A percentile compares a stretch with the other conserved stretches of the same genome.
Evolutionary conservation across 2,113 vertebrate genomes (phyloP).

Genomic region (Chionomys nivalis): DNA sequence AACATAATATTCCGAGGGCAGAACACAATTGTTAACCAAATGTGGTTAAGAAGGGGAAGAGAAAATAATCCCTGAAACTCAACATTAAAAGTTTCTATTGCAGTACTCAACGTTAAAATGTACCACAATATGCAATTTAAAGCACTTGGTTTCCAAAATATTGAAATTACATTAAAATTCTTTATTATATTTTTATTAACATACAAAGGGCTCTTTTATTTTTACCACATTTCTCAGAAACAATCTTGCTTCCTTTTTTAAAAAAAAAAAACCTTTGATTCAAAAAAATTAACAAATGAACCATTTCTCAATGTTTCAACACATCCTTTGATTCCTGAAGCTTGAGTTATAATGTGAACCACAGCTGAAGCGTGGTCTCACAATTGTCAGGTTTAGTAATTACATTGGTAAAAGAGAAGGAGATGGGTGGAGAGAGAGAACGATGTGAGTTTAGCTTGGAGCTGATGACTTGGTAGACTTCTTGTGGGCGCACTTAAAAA

Average conservation of each 20-base stretch:
- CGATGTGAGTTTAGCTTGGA: neutral
- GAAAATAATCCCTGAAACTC: slow-evolving; percentile 15
- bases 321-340: slow-evolving; percentile 59
- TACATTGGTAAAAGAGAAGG: neutral
- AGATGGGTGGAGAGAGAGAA: neutral
- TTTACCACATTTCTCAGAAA: slow-evolving; percentile 56
- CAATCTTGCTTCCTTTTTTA: slow-evolving; percentile 41
- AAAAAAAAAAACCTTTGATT: slow-evolving; percentile 54
- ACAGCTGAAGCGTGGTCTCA: neutral
- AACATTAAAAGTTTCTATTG: slow-evolving; percentile 4
- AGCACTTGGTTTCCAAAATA: slow-evolving; percentile 46
- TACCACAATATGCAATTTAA: slow-evolving; percentile 36
- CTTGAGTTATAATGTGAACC: slow-evolving; percentile 33
- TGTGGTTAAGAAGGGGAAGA: slow-evolving; percentile 14
- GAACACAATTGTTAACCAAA: neutral
- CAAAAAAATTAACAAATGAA: slow-evolving; percentile 48
- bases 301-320: slow-evolving; percentile 60
- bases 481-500: neutral
- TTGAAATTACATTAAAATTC: slow-evolving; percentile 20
- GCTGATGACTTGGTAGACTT: neutral
- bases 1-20: neutral
- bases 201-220: slow-evolving; percentile 52
- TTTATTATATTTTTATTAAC: slow-evolving; percentile 42
- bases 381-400: slow-evolving; percentile 27
- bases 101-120: slow-evolving; percentile 27